Base-by-base conservation (phyloP, 2,888 invertebrate genomes). In the Epirrhoe alternata region DNA sequence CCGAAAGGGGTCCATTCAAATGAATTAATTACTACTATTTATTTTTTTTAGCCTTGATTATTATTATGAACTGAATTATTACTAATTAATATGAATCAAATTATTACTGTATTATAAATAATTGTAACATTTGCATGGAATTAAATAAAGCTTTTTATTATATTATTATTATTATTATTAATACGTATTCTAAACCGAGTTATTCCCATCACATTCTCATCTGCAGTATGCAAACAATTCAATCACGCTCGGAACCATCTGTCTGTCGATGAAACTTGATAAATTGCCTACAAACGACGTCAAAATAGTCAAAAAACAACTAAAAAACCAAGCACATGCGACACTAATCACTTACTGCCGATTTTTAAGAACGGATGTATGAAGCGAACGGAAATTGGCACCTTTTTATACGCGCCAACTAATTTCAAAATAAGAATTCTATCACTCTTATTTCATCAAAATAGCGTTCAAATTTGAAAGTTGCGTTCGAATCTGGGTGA, bases 361-460 rank as follows among this genome's bases (percentile, higher is more conserved):
- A 92, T 90, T 92, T 92, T 90, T 87, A 86, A 83, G 80, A 86
- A 88, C 92, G 92, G 92, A 92, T 91, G 88, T 84, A 77, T 24
- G 24, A 3, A 42, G 38, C 73, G 79, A 86, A 83, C 92, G 92
- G 92, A 93, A 88, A 93, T 92, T 92, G 92, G 91, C 90, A 87
- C 85, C 86, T 92, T 91, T 91, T 92, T 91, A 79, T 76, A 74
- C 64, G 71, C 74, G 73, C 58, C 50, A 78, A 77, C 66, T 72
- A 62, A 70, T 54, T 60, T 47, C 47, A 60, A 57, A 30, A 49
- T 35, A 50, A 31, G 33, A 56, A 56, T 14, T 31, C 12, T 3
- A 14, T 52, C 14, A 53, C 66, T 77, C 83, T 79, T 66, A 7
- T 35, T 16, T 8, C 55, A 60, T 10, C 61, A 7, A 0, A 1